A percentile compares a stretch with the other conserved stretches of the same genome.
phyloP scores from a whole-genome alignment of 2,113 vertebrate species.

The Caranx ignobilis region DNA sequence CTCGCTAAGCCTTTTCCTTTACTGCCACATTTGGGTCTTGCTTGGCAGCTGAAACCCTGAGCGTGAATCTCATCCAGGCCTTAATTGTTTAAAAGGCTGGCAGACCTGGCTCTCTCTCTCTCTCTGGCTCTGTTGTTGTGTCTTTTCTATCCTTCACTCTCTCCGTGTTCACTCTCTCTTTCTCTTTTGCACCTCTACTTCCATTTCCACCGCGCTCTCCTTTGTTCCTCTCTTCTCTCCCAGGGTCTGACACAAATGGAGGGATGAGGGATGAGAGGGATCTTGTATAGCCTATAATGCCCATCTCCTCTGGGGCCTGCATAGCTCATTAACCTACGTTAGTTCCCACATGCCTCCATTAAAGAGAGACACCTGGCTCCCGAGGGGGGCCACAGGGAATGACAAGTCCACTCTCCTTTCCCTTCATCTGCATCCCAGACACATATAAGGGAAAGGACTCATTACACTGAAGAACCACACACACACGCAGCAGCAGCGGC shows the following conservation, averaged over 20 bases:
- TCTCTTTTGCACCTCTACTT: conserved; percentile 37
- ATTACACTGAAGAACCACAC: conserved; percentile 16
- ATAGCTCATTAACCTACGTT: conserved; percentile 81
- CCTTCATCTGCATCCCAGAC: conserved; percentile 62
- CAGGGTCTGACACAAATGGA: conserved; percentile 76
- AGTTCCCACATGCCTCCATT: conserved; percentile 69
- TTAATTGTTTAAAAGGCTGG: conserved; percentile 76
- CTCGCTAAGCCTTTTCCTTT: conserved; percentile 69
- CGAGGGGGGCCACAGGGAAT: conserved; percentile 55
- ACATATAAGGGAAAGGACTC: conserved; percentile 14
- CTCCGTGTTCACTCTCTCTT: conserved; percentile 31
- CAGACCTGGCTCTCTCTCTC: conserved; percentile 56
- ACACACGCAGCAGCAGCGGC: too few relatives aligned
- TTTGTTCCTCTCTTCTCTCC: conserved; percentile 68
- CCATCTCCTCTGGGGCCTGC: conserved; percentile 61
- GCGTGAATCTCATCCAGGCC: conserved; percentile 62
- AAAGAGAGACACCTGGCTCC: conserved; percentile 79
- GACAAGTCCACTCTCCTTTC: conserved; percentile 66
- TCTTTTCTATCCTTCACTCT: conserved; percentile 18
- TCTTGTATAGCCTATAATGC: conserved; percentile 75
- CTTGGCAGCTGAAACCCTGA: conserved; percentile 57
- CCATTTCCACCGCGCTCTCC: conserved; percentile 50
- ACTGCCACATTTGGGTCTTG: conserved; percentile 62
- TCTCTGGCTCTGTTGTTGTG: conserved; percentile 28
- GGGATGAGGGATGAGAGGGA: conserved; percentile 77